These are phyloP conservation scores for Corythornis vintsioides DNA, from an alignment of 2,113 vertebrate species.

Conservation along the genomic window DNA sequence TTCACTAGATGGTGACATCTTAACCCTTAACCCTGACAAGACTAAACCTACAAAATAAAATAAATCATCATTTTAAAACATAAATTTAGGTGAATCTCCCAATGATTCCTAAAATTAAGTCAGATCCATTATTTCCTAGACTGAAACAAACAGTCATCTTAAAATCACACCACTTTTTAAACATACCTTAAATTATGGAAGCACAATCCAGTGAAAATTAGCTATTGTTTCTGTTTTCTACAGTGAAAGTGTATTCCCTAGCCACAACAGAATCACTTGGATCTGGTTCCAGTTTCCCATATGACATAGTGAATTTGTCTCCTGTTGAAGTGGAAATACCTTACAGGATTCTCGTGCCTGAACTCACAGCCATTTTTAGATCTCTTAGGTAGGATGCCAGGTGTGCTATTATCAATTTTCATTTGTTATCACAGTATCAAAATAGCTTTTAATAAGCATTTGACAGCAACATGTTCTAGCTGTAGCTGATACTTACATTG, in stretches of 20 bases:
- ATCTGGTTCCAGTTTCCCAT: neutral
- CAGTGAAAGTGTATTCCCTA: neutral
- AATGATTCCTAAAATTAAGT: neutral
- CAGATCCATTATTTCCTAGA: neutral
- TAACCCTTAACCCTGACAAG: neutral
- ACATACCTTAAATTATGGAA: neutral
- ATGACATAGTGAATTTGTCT: neutral
- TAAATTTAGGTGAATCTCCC: neutral
- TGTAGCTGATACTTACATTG: conserved; percentile 4
- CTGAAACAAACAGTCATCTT: neutral
- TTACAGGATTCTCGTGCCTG: rapidly evolving
- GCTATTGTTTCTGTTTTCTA: neutral
- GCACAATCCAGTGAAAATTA: neutral
- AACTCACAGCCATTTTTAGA: neutral
- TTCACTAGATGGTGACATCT: neutral
- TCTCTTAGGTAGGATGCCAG: neutral
- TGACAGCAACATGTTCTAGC: neutral
- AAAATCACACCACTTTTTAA: neutral
- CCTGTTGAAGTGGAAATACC: neutral
- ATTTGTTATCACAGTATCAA: neutral
- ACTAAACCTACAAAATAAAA: neutral
- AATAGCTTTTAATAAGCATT: neutral
- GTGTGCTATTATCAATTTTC: neutral
- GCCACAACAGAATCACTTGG: neutral
- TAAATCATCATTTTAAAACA: neutral